Evolutionary conservation across 2,888 invertebrate species (phyloP).

Genomic region (Leistus spinibarbis): DNA sequence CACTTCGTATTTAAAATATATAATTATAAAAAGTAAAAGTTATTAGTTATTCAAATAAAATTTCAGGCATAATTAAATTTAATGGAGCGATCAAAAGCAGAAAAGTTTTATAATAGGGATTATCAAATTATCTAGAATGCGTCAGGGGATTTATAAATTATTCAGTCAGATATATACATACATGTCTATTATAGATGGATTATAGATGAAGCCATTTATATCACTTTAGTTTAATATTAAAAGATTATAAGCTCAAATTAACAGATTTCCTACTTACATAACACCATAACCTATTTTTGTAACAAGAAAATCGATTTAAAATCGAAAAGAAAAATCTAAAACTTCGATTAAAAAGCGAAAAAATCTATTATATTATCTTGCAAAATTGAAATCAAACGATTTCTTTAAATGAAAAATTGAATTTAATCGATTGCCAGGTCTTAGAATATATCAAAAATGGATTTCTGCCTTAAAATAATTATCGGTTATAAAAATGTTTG

Average conservation of each 20-base stretch:
- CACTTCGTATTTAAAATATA: not conserved
- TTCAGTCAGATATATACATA: not conserved
- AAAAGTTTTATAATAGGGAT: not conserved
- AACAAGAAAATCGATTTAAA: too few relatives aligned
- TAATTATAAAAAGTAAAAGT: not conserved
- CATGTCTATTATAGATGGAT: not conserved
- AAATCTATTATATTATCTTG: too few relatives aligned
- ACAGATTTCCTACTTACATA: not conserved
- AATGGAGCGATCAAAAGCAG: not conserved
- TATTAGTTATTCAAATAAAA: not conserved
- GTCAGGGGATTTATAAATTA: not conserved
- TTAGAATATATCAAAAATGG: too few relatives aligned
- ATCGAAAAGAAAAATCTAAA: too few relatives aligned
- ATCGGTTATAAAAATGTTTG: too few relatives aligned
- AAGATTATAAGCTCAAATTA: not conserved
- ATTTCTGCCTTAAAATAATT: too few relatives aligned
- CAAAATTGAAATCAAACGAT: too few relatives aligned
- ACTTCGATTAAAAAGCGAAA: too few relatives aligned
- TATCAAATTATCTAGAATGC: not conserved
- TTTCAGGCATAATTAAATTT: not conserved
- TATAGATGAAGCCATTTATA: not conserved
- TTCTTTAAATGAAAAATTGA: too few relatives aligned
- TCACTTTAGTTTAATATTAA: not conserved
- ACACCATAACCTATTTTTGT: not conserved
- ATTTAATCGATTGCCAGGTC: too few relatives aligned